Conservation (phyloP, 2,888 invertebrate genomes). For the Thera obeliscata region DNA sequence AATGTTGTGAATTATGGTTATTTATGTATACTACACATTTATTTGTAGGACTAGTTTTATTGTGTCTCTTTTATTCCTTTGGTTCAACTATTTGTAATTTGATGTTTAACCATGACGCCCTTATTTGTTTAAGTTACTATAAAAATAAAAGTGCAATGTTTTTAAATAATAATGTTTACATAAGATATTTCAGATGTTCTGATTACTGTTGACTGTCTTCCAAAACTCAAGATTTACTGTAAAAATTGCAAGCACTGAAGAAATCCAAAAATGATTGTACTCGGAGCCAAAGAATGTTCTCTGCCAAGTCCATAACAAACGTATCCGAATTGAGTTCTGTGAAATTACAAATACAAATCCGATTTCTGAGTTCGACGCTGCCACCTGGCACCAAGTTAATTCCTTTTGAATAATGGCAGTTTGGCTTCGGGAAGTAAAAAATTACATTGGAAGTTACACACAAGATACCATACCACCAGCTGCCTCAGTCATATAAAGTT, state of each 20-base stretch:
- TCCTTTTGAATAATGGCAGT: conserved; percentile 48
- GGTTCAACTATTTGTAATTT: too few relatives aligned
- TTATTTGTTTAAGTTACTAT: too few relatives aligned
- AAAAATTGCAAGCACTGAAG: conserved; percentile 6
- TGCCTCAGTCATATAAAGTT: neutral
- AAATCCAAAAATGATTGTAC: neutral
- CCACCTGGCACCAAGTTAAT: conserved; percentile 51
- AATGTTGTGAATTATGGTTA: neutral
- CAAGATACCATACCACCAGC: neutral
- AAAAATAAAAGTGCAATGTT: too few relatives aligned
- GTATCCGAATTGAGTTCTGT: conserved; percentile 44
- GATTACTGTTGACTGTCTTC: neutral
- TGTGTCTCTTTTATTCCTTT: too few relatives aligned
- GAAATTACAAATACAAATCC: conserved; percentile 48
- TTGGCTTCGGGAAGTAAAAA: conserved; percentile 28
- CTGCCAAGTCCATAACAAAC: conserved; percentile 14
- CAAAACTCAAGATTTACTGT: neutral
- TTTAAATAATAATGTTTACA: too few relatives aligned
- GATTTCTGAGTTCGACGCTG: conserved; percentile 40
- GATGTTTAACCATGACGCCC: too few relatives aligned
- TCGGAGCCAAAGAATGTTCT: neutral
- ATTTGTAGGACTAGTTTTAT: too few relatives aligned
- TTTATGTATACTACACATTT: neutral
- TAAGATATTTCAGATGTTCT: neutral
- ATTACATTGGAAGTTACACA: conserved; percentile 17